These are phyloP conservation scores for Nomada ruficornis DNA, from an alignment of 2,888 invertebrate genomes.

Conservation along the genomic window DNA sequence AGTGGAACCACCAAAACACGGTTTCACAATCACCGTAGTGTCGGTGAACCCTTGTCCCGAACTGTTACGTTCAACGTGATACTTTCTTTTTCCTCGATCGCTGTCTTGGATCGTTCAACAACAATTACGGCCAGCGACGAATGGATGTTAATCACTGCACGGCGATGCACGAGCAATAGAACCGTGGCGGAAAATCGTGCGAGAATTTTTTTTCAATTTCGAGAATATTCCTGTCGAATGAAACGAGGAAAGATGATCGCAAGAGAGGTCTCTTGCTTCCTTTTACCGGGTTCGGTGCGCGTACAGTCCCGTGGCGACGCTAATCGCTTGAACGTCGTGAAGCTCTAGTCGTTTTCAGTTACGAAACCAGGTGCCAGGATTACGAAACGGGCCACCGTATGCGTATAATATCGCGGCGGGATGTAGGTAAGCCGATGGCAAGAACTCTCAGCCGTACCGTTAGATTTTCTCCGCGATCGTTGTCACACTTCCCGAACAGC, in stretches of 20 bases:
- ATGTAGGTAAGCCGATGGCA: slow-evolving; percentile 73
- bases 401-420: slow-evolving; percentile 67
- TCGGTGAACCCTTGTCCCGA: slow-evolving; percentile 37
- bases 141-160: no score
- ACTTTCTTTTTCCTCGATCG: slow-evolving; percentile 12
- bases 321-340: slow-evolving; percentile 59
- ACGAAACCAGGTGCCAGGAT: slow-evolving; percentile 76
- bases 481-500: slow-evolving; percentile 74
- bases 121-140: not conserved
- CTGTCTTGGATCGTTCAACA: not conserved
- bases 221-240: no score
- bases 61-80: slow-evolving; percentile 9
- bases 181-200: not conserved
- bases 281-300: not conserved
- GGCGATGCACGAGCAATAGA: no score
- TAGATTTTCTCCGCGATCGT: slow-evolving; percentile 80
- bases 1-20: slow-evolving; percentile 63
- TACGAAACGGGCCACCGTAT: slow-evolving; percentile 80
- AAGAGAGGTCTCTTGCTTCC: not conserved
- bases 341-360: slow-evolving; percentile 78
- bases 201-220: fast-evolving
- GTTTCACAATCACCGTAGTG: slow-evolving; percentile 60
- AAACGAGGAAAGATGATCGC: no score
- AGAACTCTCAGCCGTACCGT: slow-evolving; percentile 74
- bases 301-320: not conserved